A percentile compares a stretch with the other conserved stretches of the same genome.
Evolutionary conservation across 2,888 invertebrate species (phyloP).

Genomic region (Spilosoma lubricipeda): DNA sequence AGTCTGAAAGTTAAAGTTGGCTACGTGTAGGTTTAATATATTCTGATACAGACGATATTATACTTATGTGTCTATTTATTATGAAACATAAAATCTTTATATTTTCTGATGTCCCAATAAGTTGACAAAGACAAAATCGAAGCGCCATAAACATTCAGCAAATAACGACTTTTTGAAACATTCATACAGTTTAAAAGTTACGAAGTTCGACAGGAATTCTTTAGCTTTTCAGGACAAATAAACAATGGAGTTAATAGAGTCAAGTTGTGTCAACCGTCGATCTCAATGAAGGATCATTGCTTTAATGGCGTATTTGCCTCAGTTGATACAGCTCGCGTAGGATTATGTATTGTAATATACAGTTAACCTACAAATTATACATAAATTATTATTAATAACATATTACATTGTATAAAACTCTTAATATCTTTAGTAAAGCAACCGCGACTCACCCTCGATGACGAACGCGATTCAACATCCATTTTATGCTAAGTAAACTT

Average conservation of each 20-base stretch:
- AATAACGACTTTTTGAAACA: neutral
- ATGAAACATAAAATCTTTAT: neutral
- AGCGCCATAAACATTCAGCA: neutral
- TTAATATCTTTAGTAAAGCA: no score
- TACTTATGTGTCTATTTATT: no score
- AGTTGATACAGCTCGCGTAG: slow-evolving; percentile 21
- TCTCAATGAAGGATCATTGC: slow-evolving; percentile 23
- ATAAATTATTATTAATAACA: no score
- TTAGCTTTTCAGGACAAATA: slow-evolving; percentile 16
- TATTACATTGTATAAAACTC: no score
- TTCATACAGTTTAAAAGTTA: neutral
- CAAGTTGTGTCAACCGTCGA: slow-evolving; percentile 22
- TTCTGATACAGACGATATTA: no score
- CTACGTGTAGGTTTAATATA: no score
- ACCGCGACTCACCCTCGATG: no score
- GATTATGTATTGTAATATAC: neutral
- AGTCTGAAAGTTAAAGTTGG: no score
- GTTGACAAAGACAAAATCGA: neutral
- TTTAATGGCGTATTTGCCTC: slow-evolving; percentile 35
- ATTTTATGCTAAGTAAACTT: no score
- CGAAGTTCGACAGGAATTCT: neutral
- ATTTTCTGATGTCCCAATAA: neutral
- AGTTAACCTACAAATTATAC: neutral
- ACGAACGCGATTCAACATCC: no score
- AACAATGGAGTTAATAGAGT: slow-evolving; percentile 27